A percentile compares a stretch with the other conserved stretches of the same genome.
Conservation (phyloP, 2,113 vertebrate species). For the Bos taurus region ARS-UCD2.0 NC_037328.1:34514001-34514500, state of each 20-base stretch:
- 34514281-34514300: slow-evolving; percentile 29
- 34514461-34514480: slow-evolving; percentile 42
- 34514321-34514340: slow-evolving; percentile 20
- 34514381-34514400: slow-evolving; percentile 58
- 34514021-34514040: neutral
- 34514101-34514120: neutral
- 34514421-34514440: slow-evolving; percentile 63
- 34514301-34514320: slow-evolving; percentile 4
- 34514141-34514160: neutral
- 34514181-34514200: neutral
- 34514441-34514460: slow-evolving; percentile 51
- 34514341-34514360: neutral
- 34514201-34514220: neutral
- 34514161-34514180: neutral
- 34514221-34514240: neutral
- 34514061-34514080: neutral
- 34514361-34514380: neutral
- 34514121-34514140: neutral
- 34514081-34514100: neutral
- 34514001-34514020: neutral
- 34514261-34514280: slow-evolving; percentile 13
- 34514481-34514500: slow-evolving; percentile 39
- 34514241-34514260: neutral
- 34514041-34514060: neutral
- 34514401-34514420: slow-evolving; percentile 66